Percentiles rank a stretch among this genome's conserved stretches.
Conservation (phyloP, 1,140 invertebrate species). For the Caenorhabditis elegans region WBcel235 BX284606.5:9766501-9767000, state of each 20-base stretch:
- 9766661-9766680: constrained; percentile 27
- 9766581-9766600: constrained; percentile 26
- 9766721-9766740: neutral
- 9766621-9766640: constrained; percentile 29
- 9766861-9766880: neutral
- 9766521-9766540: neutral
- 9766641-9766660: constrained; percentile 21
- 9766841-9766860: neutral
- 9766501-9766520: neutral
- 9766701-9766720: neutral
- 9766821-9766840: constrained; percentile 26
- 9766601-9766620: constrained; percentile 25
- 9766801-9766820: neutral
- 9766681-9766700: neutral
- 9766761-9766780: neutral
- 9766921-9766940: too few relatives aligned
- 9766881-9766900: too few relatives aligned
- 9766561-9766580: neutral
- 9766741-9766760: constrained; percentile 18
- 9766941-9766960: too few relatives aligned
- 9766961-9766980: too few relatives aligned
- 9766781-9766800: neutral
- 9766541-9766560: neutral
- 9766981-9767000: neutral
- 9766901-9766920: too few relatives aligned